Base-by-base conservation (phyloP, 37 sponge, comb jelly and placozoan genomes). In the Beroe forskalii region DNA sequence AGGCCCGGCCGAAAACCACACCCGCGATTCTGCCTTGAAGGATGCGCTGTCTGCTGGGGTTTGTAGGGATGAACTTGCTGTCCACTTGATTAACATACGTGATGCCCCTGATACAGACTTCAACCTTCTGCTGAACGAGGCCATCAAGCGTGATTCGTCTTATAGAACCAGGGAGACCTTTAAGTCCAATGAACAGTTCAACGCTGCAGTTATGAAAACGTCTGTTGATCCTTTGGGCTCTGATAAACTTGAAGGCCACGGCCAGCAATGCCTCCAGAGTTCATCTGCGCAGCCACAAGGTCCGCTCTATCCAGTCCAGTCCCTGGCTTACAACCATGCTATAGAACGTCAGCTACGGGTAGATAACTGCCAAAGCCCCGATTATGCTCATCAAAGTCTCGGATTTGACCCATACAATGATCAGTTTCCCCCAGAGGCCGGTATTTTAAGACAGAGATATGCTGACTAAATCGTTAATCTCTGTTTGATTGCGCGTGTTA, bases 21-120 rank as follows among this genome's bases (percentile, higher is more conserved):
- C 75, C 31, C 23, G 22, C 2, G 75, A 72, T 3, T 33, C 37
- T 36, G 75, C 20, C 14, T 37, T 72, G 22, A 72, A 72, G 30
- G 75, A 72, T 32, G 75, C 75, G 20, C 30, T 72, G 20, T 3
- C 75, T 6, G 75, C 39, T 3, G 75, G 75, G 1, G 75, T 72
- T 38, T 3, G 8, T 6, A 33, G 40, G 30, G 75, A 72, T 36
- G 75, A 72, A 4, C 40, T 72, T 1, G 39, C 20, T 8, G 39
- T 37, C 0, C 33, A 6, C 30, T 39, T 72, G 6, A 37, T 72
- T 39, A 72, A 37, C 37, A 3, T 72, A 19, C n/a, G n/a, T n/a
- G n/a, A n/a, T n/a, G n/a, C n/a, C n/a, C 19, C 40, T 22, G 75
- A 72, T 20, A 23, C 31, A 39, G 0, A 36, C 8, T 72, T 72